Percentiles rank a stretch among this genome's conserved stretches.
phyloP scores from a whole-genome alignment of 2,113 vertebrate genomes.

The Xenopus borealis region DNA sequence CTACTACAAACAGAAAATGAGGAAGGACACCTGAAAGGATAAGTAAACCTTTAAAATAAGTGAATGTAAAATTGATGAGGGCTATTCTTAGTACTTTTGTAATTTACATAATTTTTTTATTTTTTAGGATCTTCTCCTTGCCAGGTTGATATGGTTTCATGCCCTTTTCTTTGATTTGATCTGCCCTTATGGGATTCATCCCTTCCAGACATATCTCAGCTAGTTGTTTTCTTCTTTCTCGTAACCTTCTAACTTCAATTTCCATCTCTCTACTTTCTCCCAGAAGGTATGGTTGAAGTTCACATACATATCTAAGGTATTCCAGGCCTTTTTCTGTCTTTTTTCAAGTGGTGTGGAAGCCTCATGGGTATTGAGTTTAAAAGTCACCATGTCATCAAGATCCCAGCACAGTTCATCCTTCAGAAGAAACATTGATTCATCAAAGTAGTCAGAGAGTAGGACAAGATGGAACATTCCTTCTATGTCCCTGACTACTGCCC shows the following conservation, averaged over 20 bases:
- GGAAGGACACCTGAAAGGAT: too few relatives aligned
- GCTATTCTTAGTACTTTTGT: too few relatives aligned
- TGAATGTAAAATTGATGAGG: too few relatives aligned
- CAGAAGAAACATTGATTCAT: constrained; percentile 86
- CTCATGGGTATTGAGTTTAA: constrained; percentile 77
- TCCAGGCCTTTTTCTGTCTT: constrained; percentile 69
- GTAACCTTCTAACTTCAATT: constrained; percentile 67
- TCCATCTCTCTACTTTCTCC: constrained; percentile 73
- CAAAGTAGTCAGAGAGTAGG: constrained; percentile 82
- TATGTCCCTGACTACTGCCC: constrained; percentile 56
- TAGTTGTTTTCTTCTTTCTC: constrained; percentile 60
- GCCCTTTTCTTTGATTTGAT: constrained; percentile 69
- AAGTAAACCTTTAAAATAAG: too few relatives aligned
- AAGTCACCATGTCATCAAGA: constrained; percentile 78
- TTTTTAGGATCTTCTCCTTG: constrained; percentile 68
- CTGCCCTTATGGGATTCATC: constrained; percentile 72
- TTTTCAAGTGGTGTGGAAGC: constrained; percentile 52
- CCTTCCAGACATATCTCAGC: constrained; percentile 72
- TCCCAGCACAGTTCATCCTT: constrained; percentile 85
- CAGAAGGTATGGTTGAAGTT: constrained; percentile 84
- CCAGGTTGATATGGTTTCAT: constrained; percentile 86
- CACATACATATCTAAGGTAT: constrained; percentile 79
- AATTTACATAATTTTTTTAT: too few relatives aligned
- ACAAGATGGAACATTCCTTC: constrained; percentile 73
- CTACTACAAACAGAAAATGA: too few relatives aligned